Conservation (phyloP, 2,797 vertebrate species). For the Lacerta agilis region DNA sequence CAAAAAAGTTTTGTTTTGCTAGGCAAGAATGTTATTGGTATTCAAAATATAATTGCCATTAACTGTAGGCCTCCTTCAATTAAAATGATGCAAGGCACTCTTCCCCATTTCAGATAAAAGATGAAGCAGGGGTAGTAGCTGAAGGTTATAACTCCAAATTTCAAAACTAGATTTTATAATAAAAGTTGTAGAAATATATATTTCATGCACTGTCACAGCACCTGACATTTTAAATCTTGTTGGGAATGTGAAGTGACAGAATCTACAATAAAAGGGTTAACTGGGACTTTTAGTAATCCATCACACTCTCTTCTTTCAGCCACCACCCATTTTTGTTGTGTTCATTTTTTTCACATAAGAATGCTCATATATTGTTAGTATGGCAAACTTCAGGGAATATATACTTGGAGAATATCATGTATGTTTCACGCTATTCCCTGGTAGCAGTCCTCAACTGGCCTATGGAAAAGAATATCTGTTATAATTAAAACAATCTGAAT, state of each 20-base stretch:
- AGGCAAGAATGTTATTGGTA: background rate
- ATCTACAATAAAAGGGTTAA: background rate
- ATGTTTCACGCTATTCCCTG: conserved; percentile 19
- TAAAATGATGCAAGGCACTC: background rate
- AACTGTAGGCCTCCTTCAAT: background rate
- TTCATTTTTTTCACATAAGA: background rate
- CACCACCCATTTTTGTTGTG: background rate
- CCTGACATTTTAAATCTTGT: background rate
- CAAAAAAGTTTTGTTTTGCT: background rate
- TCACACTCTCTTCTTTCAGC: background rate
- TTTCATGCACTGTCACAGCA: background rate
- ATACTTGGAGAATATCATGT: conserved; percentile 19
- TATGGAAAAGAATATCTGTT: conserved; percentile 15
- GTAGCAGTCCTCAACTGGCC: conserved; percentile 45
- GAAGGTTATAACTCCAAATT: background rate
- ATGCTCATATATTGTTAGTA: conserved; percentile 5
- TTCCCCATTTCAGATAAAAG: background rate
- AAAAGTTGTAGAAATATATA: background rate
- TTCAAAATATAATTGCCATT: background rate
- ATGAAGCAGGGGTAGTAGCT: background rate
- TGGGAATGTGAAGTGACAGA: background rate
- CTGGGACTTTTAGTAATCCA: background rate
- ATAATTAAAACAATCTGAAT: conserved; percentile 32
- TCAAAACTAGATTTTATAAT: background rate
- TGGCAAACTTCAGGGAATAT: conserved; percentile 35